Evolutionary conservation across 2,888 invertebrate species (phyloP).

Genomic region (Epinotia demarniana): DNA sequence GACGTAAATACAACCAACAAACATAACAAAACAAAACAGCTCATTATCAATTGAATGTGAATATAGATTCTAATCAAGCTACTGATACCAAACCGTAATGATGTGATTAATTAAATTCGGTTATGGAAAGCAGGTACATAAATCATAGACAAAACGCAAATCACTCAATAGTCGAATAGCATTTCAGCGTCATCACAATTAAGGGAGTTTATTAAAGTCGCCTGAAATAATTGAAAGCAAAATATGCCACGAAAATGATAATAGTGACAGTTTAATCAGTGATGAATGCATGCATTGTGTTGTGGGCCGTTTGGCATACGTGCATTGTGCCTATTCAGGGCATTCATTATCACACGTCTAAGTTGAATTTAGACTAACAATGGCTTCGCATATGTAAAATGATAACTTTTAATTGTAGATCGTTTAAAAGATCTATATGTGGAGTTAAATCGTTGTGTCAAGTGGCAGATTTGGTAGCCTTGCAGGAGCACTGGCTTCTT

Average conservation of each 20-base stretch:
- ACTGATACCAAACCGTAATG: neutral
- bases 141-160: conserved; percentile 13
- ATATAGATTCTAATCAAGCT: neutral
- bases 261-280: conserved; percentile 44
- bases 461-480: too few species aligned
- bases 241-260: conserved; percentile 39
- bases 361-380: conserved; percentile 25
- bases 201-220: conserved; percentile 28
- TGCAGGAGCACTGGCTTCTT: too few species aligned
- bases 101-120: neutral
- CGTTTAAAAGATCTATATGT: too few species aligned
- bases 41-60: neutral
- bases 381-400: neutral
- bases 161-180: conserved; percentile 11
- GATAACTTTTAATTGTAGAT: too few species aligned
- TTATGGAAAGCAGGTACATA: neutral
- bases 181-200: conserved; percentile 28
- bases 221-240: conserved; percentile 27
- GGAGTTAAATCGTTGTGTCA: too few species aligned
- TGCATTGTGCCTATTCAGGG: conserved; percentile 56
- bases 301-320: conserved; percentile 51
- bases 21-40: too few species aligned
- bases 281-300: conserved; percentile 69
- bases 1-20: neutral
- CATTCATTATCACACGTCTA: conserved; percentile 25